Percentiles rank a stretch among this genome's conserved stretches.
These are phyloP conservation scores for Andrena praecox DNA, from an alignment of 2,888 invertebrate species.

Conservation along the genomic window DNA sequence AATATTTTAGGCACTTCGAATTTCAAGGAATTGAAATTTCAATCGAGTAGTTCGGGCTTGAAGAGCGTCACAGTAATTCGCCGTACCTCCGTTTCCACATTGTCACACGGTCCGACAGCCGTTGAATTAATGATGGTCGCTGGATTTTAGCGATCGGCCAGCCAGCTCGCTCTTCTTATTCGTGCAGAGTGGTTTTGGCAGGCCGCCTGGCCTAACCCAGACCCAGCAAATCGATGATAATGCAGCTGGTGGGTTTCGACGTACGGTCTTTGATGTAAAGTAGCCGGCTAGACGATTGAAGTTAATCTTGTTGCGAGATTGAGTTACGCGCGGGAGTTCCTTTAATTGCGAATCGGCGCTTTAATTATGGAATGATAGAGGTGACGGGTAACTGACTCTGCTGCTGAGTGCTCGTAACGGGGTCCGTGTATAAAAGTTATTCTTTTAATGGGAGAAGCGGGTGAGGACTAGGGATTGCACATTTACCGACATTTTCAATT, in stretches of 20 bases:
- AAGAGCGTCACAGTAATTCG: not conserved
- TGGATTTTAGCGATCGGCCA: not conserved
- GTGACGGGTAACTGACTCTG: not conserved
- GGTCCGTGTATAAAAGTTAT: not conserved
- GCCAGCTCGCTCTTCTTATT: conserved; percentile 16
- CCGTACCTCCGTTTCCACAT: not conserved
- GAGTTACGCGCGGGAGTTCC: conserved; percentile 9
- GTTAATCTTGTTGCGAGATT: conserved; percentile 31
- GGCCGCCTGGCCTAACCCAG: conserved; percentile 7
- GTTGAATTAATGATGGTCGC: conserved; percentile 2
- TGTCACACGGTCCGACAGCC: not conserved
- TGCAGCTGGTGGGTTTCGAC: not conserved
- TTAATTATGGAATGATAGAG: conserved; percentile 24
- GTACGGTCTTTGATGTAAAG: conserved; percentile 23
- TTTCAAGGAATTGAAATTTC: not conserved
- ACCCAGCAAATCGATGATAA: conserved; percentile 13
- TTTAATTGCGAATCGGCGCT: conserved; percentile 1
- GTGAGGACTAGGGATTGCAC: no score
- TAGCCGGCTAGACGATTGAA: conserved; percentile 5
- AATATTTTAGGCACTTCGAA: not conserved
- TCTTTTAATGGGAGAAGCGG: not conserved
- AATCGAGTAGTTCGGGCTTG: not conserved
- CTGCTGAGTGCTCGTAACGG: conserved; percentile 1
- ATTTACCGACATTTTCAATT: no score
- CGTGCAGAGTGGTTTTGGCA: conserved; percentile 25